Conservation (phyloP, 2,113 vertebrate species). For the Oncorhynchus nerka region DNA sequence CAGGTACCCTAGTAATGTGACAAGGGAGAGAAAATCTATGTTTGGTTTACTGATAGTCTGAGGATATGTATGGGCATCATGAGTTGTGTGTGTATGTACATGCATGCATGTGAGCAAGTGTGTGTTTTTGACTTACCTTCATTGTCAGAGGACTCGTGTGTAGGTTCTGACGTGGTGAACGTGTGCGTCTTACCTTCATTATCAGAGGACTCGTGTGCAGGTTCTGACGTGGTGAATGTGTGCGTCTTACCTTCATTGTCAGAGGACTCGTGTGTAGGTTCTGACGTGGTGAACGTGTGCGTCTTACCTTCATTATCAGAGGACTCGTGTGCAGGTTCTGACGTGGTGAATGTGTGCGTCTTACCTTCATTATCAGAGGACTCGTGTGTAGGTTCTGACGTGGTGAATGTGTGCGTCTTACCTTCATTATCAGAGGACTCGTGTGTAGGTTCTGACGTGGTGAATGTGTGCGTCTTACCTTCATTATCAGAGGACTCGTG, state of each 20-base stretch:
- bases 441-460: background rate
- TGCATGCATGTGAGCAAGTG: background rate
- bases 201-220: no score
- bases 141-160: slow-evolving; percentile 35
- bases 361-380: no score
- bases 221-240: no score
- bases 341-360: no score
- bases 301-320: no score
- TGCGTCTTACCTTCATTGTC: no score
- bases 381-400: no score
- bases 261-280: no score
- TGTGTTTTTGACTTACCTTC: slow-evolving; percentile 28
- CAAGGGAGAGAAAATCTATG: background rate
- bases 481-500: slow-evolving; percentile 82
- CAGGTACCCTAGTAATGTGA: slow-evolving; percentile 69
- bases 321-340: no score
- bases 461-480: slow-evolving; percentile 20
- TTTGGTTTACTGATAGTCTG: background rate
- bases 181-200: background rate
- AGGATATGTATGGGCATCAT: background rate
- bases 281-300: no score
- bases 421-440: slow-evolving; percentile 75
- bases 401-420: no score
- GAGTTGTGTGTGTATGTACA: background rate
- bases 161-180: background rate